Evolutionary conservation across 2,113 vertebrate species (phyloP), one percentile per base, ranked within the genome.

Genomic region (Rhea pennata): DNA sequence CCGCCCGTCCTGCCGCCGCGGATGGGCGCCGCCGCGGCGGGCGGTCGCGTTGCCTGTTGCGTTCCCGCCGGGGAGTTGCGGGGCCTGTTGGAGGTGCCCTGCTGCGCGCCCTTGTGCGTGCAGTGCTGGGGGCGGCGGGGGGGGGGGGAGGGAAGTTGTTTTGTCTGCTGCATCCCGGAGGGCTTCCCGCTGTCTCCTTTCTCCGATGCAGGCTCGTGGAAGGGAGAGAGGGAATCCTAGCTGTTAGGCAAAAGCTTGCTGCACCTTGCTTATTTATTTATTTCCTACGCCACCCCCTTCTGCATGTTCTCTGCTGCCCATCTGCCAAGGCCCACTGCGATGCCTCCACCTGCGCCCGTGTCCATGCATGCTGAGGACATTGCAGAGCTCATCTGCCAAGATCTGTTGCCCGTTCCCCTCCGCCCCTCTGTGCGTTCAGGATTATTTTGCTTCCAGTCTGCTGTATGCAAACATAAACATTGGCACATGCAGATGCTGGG

Each of bases 131-230:
- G 36, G 36, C 36, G 36, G 36, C 36, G 8, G 8, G 15, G 5
- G 17, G 33, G 64, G 29, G 20, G 5, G 3, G 29, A 59, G 33
- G n/a, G 44, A n/a, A n/a, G 44, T 58, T 64, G 62, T 54, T 83
- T 36, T 36, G 71, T 54, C 71, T 67, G 48, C 83, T 13, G 66
- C 75, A 54, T 95, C 93, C 75, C 96, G 46, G n/a, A 53, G 79
- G 93, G 93, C 65, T 90, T 26, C 91, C 96, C 58, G 88, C 91
- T 86, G 88, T 71, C 58, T 88, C 71, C 50, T 29, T 87, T 36
- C 15, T 9, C 58, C 22, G 6, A 54, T 42, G 64, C 73, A 23
- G 54, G 31, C 40, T 70, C 2, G 2, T 21, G 92, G 90, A 65
- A 77, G 64, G 73, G 24, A 13, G 26, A 22, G 71, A 59, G 78